Evolutionary conservation across 2,888 invertebrate genomes (phyloP).

Genomic region (Spialia ferax): DNA sequence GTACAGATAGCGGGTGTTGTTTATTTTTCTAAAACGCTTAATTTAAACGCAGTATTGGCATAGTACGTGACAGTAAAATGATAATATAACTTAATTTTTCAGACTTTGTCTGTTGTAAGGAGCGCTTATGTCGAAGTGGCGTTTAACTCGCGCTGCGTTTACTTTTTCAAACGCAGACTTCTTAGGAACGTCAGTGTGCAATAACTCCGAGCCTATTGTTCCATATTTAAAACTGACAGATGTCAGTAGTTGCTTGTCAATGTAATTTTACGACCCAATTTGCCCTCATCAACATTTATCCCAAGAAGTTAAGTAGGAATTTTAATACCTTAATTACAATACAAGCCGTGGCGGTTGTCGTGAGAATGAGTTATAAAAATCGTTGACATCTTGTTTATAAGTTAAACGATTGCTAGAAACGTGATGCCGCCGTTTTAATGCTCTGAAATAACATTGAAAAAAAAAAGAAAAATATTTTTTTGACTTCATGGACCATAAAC

Average conservation of each 20-base stretch:
- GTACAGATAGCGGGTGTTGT: no score
- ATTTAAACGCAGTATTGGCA: no score
- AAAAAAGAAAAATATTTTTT: background rate
- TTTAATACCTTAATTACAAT: slow-evolving; percentile 18
- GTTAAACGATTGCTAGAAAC: slow-evolving; percentile 12
- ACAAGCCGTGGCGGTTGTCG: background rate
- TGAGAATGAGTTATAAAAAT: slow-evolving; percentile 24
- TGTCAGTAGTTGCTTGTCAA: slow-evolving; percentile 6
- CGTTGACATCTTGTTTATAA: slow-evolving; percentile 24
- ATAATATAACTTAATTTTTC: no score
- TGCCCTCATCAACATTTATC: slow-evolving; percentile 2
- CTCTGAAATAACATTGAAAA: slow-evolving; percentile 1
- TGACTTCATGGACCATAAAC: background rate
- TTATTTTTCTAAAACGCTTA: no score
- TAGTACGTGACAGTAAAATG: no score
- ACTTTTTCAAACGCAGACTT: no score
- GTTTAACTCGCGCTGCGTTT: background rate
- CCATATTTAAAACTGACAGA: slow-evolving; percentile 12
- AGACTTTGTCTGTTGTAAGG: no score
- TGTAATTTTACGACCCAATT: slow-evolving; percentile 14
- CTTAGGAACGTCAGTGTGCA: background rate
- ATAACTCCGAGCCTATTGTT: background rate
- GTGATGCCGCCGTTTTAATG: slow-evolving; percentile 20
- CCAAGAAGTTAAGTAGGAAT: slow-evolving; percentile 9
- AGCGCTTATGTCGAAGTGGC: no score